phyloP scores from a whole-genome alignment of 53 echinoderm and acorn worm species.

The Antedon mediterranea region DNA sequence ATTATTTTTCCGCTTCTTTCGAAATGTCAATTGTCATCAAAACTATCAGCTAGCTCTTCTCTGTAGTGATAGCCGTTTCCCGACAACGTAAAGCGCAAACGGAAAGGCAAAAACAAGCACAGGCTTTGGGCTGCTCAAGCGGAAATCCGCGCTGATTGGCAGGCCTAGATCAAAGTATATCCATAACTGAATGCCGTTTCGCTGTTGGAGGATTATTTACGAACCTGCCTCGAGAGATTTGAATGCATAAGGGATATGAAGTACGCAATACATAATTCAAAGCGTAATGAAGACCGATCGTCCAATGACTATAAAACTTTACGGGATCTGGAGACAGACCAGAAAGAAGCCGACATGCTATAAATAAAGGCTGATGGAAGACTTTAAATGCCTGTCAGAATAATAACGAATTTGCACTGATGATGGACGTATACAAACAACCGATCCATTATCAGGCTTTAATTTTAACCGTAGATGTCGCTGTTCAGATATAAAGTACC shows the following conservation, averaged over 20 bases:
- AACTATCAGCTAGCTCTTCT: neutral
- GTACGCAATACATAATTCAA: neutral
- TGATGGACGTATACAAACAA: neutral
- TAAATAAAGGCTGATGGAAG: neutral
- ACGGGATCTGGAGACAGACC: conserved; percentile 1
- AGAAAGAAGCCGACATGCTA: neutral
- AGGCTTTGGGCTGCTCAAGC: neutral
- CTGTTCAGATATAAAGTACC: neutral
- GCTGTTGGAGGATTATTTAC: neutral
- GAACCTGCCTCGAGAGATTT: neutral
- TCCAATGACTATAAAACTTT: neutral
- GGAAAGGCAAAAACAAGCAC: neutral
- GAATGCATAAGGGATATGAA: neutral
- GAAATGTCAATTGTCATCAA: neutral
- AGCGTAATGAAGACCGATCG: neutral
- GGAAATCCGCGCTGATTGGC: neutral
- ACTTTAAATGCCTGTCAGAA: neutral
- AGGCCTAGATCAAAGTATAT: conserved; percentile 1
- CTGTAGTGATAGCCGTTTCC: neutral
- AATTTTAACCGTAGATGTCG: neutral
- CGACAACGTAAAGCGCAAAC: neutral
- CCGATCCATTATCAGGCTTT: neutral
- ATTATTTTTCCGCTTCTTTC: neutral
- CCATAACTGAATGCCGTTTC: neutral
- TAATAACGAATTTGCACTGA: neutral